Percentiles rank a stretch among this genome's conserved stretches.
Conservation (phyloP, 2,888 invertebrate species). For the Meteorus colon region DNA sequence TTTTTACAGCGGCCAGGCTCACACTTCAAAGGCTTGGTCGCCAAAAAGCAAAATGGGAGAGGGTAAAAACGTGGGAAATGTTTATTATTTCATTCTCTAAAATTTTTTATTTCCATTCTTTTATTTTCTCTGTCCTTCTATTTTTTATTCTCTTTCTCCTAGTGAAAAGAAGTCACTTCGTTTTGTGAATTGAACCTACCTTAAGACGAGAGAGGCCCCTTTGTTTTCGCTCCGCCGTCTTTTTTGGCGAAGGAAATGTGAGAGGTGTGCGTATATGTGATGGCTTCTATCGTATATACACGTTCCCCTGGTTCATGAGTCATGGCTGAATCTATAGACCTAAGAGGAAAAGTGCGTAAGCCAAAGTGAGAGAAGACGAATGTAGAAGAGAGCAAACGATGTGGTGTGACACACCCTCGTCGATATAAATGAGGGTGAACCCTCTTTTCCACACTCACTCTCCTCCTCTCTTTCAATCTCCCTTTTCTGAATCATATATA, state of each 20-base stretch:
- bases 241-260: conserved; percentile 34
- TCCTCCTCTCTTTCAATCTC: conserved; percentile 37
- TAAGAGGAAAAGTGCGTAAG: conserved; percentile 32
- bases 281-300: conserved; percentile 39
- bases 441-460: conserved; percentile 47
- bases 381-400: conserved; percentile 4
- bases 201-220: conserved; percentile 6
- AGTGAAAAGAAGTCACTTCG: conserved; percentile 1
- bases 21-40: conserved; percentile 45
- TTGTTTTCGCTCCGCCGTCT: conserved; percentile 29
- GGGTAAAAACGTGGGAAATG: conserved; percentile 34
- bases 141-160: conserved; percentile 27
- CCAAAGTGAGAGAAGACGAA: conserved; percentile 11
- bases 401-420: conserved; percentile 40
- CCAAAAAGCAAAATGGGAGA: not conserved
- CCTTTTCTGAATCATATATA: conserved; percentile 58
- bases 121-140: not conserved
- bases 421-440: conserved; percentile 39
- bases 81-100: conserved; percentile 45
- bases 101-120: conserved; percentile 44
- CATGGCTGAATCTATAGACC: conserved; percentile 26
- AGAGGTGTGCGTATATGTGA: conserved; percentile 22
- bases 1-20: conserved; percentile 45
- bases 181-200: conserved; percentile 9
- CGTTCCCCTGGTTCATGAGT: conserved; percentile 40